A percentile compares a stretch with the other conserved stretches of the same genome.
phyloP scores from a whole-genome alignment of 2,113 vertebrate species.

The Cyprinodon tularosa region DNA sequence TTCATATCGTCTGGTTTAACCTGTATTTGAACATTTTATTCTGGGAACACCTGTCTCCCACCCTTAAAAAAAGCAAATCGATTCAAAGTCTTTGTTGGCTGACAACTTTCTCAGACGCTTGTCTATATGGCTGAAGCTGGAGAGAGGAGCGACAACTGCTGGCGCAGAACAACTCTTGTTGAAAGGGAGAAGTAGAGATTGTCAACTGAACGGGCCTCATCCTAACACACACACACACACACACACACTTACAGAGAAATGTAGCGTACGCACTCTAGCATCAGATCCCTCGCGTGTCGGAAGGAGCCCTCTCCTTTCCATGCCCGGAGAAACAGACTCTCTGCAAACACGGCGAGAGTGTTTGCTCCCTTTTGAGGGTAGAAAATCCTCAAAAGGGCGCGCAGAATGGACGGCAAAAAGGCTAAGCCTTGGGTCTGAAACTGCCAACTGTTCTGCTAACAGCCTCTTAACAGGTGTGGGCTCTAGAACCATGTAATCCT shows the following conservation, averaged over 20 bases:
- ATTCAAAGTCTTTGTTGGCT: constrained; percentile 53
- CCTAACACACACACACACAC: constrained; percentile 2
- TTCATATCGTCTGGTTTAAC: constrained; percentile 75
- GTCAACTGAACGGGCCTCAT: constrained; percentile 46
- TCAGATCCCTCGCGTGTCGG: constrained; percentile 60
- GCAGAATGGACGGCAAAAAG: constrained; percentile 56
- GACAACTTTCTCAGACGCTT: constrained; percentile 30
- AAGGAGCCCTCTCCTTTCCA: constrained; percentile 29
- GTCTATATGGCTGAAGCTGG: constrained; percentile 44
- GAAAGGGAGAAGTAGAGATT: constrained; percentile 53
- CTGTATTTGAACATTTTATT: constrained; percentile 72
- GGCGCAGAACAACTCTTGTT: constrained; percentile 62
- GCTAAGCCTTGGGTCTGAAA: constrained; percentile 74
- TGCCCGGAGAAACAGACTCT: constrained; percentile 47
- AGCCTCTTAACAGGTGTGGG: constrained; percentile 85
- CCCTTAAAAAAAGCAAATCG: constrained; percentile 55
- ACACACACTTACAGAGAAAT: constrained; percentile 10
- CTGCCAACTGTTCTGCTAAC: constrained; percentile 83
- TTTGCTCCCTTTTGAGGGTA: constrained; percentile 19
- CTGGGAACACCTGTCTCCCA: constrained; percentile 68
- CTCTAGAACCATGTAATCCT: constrained; percentile 83
- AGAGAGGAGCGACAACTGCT: constrained; percentile 59
- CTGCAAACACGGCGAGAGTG: constrained; percentile 25
- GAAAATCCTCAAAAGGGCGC: constrained; percentile 68
- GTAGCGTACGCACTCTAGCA: constrained; percentile 32